phyloP scores from a whole-genome alignment of 1,140 invertebrate species.

The Eulimnadia texana region DNA sequence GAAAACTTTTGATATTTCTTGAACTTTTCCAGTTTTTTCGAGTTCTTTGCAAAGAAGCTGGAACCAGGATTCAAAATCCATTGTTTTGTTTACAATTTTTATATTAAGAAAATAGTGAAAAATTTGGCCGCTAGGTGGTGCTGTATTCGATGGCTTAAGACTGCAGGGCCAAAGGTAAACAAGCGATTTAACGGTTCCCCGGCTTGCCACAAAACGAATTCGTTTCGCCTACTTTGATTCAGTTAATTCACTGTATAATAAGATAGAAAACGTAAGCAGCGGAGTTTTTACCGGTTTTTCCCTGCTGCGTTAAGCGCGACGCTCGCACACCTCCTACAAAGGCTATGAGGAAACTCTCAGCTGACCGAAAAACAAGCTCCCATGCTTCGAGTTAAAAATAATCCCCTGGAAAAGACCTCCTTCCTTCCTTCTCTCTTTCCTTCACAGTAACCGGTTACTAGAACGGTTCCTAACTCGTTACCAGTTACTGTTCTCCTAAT shows the following conservation, averaged over 20 bases:
- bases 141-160: neutral
- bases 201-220: neutral
- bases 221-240: neutral
- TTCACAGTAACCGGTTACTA: neutral
- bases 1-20: slow-evolving; percentile 5
- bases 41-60: slow-evolving; percentile 4
- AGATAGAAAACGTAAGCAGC: too few species aligned
- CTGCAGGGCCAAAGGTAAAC: too few species aligned
- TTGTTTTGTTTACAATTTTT: neutral
- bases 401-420: neutral
- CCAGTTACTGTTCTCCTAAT: neutral
- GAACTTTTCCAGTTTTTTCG: neutral
- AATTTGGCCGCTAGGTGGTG: neutral
- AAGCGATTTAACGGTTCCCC: neutral
- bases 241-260: neutral
- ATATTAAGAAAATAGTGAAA: neutral
- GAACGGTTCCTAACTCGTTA: too few species aligned
- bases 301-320: neutral
- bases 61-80: slow-evolving; percentile 11
- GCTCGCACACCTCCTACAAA: neutral
- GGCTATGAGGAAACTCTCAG: neutral
- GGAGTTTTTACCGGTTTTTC: neutral
- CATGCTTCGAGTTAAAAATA: neutral
- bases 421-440: too few species aligned
- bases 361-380: too few species aligned